phyloP scores from a whole-genome alignment of 2,888 invertebrate genomes.

The Sepioteuthis lessoniana region DNA sequence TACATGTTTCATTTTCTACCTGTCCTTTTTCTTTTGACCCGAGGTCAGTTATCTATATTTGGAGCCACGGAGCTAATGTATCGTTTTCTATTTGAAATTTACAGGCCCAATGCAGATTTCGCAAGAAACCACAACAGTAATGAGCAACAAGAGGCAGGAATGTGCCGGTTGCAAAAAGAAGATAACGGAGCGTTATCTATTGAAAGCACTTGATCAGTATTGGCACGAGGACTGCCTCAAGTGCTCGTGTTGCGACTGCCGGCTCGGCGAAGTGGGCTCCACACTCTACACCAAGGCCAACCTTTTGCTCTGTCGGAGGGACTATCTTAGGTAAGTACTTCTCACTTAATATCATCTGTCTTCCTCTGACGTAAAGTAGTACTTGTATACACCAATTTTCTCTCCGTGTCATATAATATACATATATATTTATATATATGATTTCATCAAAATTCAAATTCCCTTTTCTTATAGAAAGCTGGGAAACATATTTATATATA shows the following conservation, averaged over 20 bases:
- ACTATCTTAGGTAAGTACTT: slow-evolving; percentile 89
- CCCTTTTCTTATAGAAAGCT: too few species aligned
- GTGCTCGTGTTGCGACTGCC: slow-evolving; percentile 89
- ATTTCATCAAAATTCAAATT: too few species aligned
- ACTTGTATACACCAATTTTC: too few species aligned
- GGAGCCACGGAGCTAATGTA: too few species aligned
- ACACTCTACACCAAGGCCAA: slow-evolving; percentile 92
- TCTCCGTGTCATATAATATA: too few species aligned
- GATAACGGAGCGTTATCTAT: slow-evolving; percentile 86
- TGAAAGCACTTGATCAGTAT: slow-evolving; percentile 88
- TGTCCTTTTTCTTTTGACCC: too few species aligned
- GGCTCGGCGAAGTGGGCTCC: slow-evolving; percentile 93
- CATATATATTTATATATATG: too few species aligned
- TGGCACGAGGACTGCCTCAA: slow-evolving; percentile 97
- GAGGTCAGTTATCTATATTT: too few species aligned
- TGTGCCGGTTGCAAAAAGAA: slow-evolving; percentile 90
- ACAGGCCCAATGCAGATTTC: slow-evolving; percentile 69
- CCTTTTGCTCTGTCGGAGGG: slow-evolving; percentile 91
- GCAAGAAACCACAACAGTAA: slow-evolving; percentile 58
- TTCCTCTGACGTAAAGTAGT: too few species aligned
- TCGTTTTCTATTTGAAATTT: slow-evolving; percentile 49
- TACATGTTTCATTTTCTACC: too few species aligned
- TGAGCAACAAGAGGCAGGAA: slow-evolving; percentile 75
- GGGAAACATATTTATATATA: too few species aligned
- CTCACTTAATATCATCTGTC: too few species aligned